These are phyloP conservation scores for Neoarius graeffei DNA, from an alignment of 2,113 vertebrate species.

Conservation along the genomic window DNA sequence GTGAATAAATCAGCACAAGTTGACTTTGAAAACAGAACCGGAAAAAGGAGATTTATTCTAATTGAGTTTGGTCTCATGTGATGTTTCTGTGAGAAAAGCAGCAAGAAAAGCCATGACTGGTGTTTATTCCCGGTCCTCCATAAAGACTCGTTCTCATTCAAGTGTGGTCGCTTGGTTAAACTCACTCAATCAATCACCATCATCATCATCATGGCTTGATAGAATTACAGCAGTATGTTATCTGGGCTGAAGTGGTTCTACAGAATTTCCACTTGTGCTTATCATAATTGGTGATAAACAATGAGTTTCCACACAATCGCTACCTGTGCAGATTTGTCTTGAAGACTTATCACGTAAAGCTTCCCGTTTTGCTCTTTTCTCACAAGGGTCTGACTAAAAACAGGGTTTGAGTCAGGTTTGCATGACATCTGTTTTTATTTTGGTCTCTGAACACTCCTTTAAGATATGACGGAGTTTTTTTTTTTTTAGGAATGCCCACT, in stretches of 20 bases:
- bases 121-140: background rate
- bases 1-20: constrained; percentile 41
- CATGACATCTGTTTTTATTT: background rate
- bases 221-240: background rate
- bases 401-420: background rate
- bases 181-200: background rate
- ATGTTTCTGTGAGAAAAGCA: background rate
- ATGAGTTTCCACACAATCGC: background rate
- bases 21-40: constrained; percentile 24
- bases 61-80: constrained; percentile 40
- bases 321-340: background rate
- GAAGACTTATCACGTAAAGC: background rate
- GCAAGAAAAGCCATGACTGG: background rate
- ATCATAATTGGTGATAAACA: background rate
- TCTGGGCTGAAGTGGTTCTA: background rate
- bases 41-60: constrained; percentile 39
- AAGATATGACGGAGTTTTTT: too few species aligned
- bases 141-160: background rate
- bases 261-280: background rate
- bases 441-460: too few species aligned
- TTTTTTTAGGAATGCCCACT: background rate
- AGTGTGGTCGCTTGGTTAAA: background rate
- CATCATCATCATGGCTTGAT: background rate
- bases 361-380: background rate
- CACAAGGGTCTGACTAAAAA: background rate